Evolutionary conservation across 2,113 vertebrate species (phyloP).

Genomic region (Synodontis membranacea): DNA sequence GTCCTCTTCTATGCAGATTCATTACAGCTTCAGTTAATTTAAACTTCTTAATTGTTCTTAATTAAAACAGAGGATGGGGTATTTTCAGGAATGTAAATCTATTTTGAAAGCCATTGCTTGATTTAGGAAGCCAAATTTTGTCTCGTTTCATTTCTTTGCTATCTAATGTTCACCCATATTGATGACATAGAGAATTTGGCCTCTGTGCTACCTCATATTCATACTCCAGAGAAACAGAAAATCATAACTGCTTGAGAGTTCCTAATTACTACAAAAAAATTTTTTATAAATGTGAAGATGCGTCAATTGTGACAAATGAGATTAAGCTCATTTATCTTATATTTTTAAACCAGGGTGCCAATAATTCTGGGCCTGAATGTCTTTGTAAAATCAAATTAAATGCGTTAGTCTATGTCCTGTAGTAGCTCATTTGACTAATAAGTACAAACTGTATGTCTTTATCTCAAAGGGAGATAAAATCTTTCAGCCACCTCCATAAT

Average conservation of each 20-base stretch:
- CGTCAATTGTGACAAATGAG: not conserved
- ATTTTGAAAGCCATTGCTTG: not conserved
- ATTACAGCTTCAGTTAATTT: not conserved
- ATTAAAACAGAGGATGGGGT: not conserved
- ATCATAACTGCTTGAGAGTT: not conserved
- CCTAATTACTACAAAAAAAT: not conserved
- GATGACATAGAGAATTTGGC: not conserved
- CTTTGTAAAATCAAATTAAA: not conserved
- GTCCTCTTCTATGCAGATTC: not conserved
- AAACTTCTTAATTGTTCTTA: not conserved
- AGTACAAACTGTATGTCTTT: not conserved
- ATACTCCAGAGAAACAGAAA: not conserved
- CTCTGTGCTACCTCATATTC: not conserved
- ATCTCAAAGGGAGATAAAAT: slow-evolving; percentile 15
- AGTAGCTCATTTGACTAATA: not conserved
- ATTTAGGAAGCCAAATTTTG: not conserved
- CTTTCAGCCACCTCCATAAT: slow-evolving; percentile 6
- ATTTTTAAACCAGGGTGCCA: not conserved
- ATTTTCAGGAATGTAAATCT: not conserved
- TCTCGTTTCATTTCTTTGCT: not conserved
- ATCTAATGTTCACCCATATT: not conserved
- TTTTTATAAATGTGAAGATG: not conserved
- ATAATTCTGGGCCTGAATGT: not conserved
- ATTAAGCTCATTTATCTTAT: not conserved
- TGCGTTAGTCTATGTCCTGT: not conserved